phyloP scores from a whole-genome alignment of 2,113 vertebrate genomes.

The Marmota monax region DNA sequence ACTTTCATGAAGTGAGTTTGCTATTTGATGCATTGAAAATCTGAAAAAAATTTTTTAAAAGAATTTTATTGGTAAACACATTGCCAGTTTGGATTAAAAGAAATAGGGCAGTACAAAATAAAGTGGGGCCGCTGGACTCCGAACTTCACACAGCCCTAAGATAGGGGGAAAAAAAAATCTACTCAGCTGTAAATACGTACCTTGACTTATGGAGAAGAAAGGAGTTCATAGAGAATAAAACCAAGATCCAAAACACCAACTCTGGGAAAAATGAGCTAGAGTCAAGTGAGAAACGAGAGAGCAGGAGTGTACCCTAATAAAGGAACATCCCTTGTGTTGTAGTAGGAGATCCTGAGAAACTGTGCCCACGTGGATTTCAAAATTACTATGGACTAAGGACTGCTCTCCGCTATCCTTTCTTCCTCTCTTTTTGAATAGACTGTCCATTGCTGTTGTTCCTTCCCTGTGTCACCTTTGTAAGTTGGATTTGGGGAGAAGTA shows the following conservation, averaged over 20 bases:
- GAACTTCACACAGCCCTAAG: background rate
- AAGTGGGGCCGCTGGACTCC: background rate
- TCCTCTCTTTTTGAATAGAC: background rate
- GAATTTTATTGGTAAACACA: background rate
- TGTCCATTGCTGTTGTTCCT: background rate
- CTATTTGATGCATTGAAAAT: background rate
- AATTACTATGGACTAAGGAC: background rate
- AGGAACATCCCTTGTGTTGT: background rate
- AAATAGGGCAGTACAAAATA: background rate
- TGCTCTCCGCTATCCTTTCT: background rate
- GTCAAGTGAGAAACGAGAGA: background rate
- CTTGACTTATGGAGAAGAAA: background rate
- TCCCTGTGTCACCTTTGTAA: background rate
- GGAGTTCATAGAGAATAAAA: background rate
- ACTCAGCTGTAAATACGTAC: background rate
- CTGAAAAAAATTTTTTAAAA: background rate
- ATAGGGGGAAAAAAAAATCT: background rate
- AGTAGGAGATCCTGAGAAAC: background rate
- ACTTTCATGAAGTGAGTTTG: background rate
- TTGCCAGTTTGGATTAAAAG: background rate
- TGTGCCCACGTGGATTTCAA: background rate
- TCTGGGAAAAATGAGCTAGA: background rate
- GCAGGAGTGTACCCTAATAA: background rate
- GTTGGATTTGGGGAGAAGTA: background rate
- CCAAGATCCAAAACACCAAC: background rate